Conservation (phyloP, 30 jellyfish, hydroid and myxozoan species). For the Pelagia noctiluca region DNA sequence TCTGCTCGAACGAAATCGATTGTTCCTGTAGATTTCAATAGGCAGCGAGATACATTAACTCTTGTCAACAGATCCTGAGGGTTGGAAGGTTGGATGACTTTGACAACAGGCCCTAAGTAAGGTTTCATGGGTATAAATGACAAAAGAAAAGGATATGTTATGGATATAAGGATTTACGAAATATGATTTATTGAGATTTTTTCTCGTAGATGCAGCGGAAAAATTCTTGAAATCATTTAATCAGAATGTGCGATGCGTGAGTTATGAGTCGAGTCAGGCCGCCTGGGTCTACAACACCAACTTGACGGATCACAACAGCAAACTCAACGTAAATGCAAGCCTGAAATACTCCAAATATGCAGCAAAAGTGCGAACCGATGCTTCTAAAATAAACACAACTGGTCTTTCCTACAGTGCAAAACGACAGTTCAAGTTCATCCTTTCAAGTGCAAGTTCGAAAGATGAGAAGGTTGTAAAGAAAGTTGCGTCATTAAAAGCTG, state of each 20-base stretch:
- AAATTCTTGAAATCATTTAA: constrained; percentile 68
- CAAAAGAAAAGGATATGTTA: no score
- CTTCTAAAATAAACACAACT: constrained; percentile 40
- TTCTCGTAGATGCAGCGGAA: constrained; percentile 56
- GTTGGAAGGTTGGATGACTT: no score
- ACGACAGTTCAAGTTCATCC: constrained; percentile 76
- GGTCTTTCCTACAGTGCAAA: constrained; percentile 52
- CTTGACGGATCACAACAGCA: constrained; percentile 79
- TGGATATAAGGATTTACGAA: no score
- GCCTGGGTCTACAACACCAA: constrained; percentile 80
- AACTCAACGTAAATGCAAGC: constrained; percentile 61
- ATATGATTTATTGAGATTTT: no score
- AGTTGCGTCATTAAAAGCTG: constrained; percentile 43
- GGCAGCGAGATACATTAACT: no score
- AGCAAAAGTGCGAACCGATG: constrained; percentile 63
- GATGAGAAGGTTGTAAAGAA: constrained; percentile 38
- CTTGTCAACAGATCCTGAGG: no score
- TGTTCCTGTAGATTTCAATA: no score
- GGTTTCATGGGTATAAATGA: no score
- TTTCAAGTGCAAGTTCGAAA: constrained; percentile 66
- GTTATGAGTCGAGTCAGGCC: constrained; percentile 47
- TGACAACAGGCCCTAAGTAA: no score
- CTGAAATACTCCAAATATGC: constrained; percentile 44
- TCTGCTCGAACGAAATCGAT: no score
- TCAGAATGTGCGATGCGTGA: constrained; percentile 27